phyloP scores from a whole-genome alignment of 2,797 vertebrate species.

The Hozukius guyotensis region DNA sequence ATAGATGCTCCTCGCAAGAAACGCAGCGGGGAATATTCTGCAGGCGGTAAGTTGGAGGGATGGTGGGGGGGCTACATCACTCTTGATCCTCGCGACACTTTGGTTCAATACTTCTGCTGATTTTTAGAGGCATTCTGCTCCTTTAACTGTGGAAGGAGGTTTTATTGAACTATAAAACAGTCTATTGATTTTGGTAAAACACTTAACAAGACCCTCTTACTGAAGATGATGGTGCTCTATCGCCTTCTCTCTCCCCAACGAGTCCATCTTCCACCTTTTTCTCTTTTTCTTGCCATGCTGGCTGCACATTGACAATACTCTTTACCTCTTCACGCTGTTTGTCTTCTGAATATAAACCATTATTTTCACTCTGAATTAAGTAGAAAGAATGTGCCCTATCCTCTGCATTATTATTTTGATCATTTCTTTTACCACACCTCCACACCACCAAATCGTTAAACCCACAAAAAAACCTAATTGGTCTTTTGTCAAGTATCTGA shows the following conservation, averaged over 20 bases:
- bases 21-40: constrained; percentile 45
- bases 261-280: background rate
- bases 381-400: background rate
- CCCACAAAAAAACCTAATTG: background rate
- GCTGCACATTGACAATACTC: background rate
- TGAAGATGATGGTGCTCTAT: background rate
- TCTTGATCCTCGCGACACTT: background rate
- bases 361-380: background rate
- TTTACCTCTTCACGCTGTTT: background rate
- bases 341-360: background rate
- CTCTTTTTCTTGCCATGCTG: background rate
- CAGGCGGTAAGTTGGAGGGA: constrained; percentile 14
- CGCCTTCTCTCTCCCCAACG: too few relatives aligned
- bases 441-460: background rate
- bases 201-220: background rate
- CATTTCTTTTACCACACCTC: background rate
- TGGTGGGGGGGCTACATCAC: background rate
- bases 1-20: constrained; percentile 56
- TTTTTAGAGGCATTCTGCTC: background rate
- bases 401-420: background rate
- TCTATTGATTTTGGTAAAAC: background rate
- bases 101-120: background rate
- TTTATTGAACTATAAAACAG: background rate
- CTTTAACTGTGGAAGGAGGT: background rate
- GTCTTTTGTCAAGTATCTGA: background rate